Conservation (phyloP, 2,113 vertebrate species). For the Pungitius pungitius region DNA sequence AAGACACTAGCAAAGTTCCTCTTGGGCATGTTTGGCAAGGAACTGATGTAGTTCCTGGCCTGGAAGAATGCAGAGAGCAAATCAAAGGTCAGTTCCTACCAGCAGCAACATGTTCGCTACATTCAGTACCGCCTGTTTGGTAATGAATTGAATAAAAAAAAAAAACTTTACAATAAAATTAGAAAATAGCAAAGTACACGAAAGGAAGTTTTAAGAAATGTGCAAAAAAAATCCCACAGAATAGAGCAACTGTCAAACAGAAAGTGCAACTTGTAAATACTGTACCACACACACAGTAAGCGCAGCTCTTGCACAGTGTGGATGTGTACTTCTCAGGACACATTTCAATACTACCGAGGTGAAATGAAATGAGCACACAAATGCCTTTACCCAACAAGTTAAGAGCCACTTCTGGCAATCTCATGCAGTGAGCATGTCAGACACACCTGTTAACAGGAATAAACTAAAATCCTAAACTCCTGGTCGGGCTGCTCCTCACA, state of each 20-base stretch:
- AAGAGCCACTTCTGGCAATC: neutral
- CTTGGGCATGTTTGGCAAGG: slow-evolving; percentile 94
- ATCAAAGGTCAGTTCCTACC: slow-evolving; percentile 22
- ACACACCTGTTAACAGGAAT: slow-evolving; percentile 8
- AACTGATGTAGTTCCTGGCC: slow-evolving; percentile 98
- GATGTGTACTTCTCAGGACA: neutral
- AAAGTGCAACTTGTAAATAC: slow-evolving; percentile 23
- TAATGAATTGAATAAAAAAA: no score
- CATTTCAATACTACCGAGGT: neutral
- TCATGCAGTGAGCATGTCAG: slow-evolving; percentile 46
- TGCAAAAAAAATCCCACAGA: slow-evolving; percentile 21
- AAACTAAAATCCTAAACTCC: neutral
- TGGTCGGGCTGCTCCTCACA: neutral
- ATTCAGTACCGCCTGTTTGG: neutral
- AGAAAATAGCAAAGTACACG: neutral
- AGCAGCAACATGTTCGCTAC: slow-evolving; percentile 18
- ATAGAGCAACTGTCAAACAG: slow-evolving; percentile 3
- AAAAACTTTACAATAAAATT: neutral
- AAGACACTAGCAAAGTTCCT: slow-evolving; percentile 98
- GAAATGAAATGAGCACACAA: slow-evolving; percentile 17
- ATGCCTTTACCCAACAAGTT: slow-evolving; percentile 1
- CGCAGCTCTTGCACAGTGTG: neutral
- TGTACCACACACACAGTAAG: neutral
- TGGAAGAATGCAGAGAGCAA: slow-evolving; percentile 67
- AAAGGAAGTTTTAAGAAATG: slow-evolving; percentile 5